phyloP scores from a whole-genome alignment of 2,888 invertebrate species.

The Seira sanloemensis region DNA sequence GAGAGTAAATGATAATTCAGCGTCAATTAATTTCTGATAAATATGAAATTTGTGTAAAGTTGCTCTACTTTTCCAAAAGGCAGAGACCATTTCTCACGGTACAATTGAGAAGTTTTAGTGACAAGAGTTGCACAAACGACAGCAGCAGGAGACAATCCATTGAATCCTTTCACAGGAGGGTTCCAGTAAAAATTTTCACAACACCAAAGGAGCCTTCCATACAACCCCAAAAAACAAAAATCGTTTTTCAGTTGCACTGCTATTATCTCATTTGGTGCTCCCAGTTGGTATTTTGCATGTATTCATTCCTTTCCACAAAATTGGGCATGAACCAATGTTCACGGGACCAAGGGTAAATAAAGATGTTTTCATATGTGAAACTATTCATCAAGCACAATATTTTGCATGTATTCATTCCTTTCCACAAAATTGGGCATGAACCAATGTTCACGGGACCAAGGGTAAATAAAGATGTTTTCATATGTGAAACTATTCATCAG shows the following conservation, averaged over 20 bases:
- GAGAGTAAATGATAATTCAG: too few species aligned
- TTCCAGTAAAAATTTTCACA: conserved; percentile 63
- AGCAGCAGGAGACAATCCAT: conserved; percentile 63
- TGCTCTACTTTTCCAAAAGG: neutral
- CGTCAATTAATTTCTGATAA: too few species aligned
- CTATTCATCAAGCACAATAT: neutral
- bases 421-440: conserved; percentile 24
- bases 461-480: neutral
- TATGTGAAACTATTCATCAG: neutral
- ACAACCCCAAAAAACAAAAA: too few species aligned
- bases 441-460: conserved; percentile 19
- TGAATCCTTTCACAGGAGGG: conserved; percentile 56
- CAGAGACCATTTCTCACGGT: neutral
- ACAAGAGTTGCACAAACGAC: conserved; percentile 55
- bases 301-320: too few species aligned
- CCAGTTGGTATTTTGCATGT: too few species aligned
- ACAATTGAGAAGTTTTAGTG: conserved; percentile 64
- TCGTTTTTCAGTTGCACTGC: conserved; percentile 39
- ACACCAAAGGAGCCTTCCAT: too few species aligned
- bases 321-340: conserved; percentile 15
- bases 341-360: conserved; percentile 5
- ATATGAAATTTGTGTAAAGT: neutral
- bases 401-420: conserved; percentile 12
- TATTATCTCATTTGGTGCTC: neutral
- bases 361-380: neutral